A percentile compares a stretch with the other conserved stretches of the same genome.
Evolutionary conservation across 2,888 invertebrate genomes (phyloP).

Genomic region (Apamea monoglypha): DNA sequence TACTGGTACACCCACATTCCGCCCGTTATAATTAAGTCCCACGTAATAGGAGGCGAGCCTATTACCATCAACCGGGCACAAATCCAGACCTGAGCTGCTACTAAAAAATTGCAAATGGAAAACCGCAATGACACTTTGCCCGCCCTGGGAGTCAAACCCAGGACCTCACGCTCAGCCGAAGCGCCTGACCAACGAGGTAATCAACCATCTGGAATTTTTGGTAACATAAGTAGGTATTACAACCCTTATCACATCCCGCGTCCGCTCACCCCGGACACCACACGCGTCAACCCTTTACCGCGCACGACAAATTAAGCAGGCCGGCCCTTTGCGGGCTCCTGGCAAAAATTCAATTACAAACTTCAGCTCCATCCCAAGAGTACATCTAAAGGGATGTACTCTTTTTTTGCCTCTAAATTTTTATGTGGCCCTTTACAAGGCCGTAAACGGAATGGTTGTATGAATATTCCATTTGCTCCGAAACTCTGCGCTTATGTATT

Average conservation of each 20-base stretch:
- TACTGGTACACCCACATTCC: too few relatives aligned
- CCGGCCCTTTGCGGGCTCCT: slow-evolving; percentile 88
- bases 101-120: not conserved
- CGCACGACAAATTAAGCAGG: slow-evolving; percentile 88
- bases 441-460: slow-evolving; percentile 88
- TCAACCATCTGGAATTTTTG: not conserved
- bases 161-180: not conserved
- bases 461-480: slow-evolving; percentile 88
- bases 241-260: slow-evolving; percentile 34
- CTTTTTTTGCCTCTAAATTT: slow-evolving; percentile 88
- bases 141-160: not conserved
- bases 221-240: not conserved
- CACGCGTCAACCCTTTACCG: slow-evolving; percentile 82
- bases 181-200: not conserved
- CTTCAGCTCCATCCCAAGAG: slow-evolving; percentile 88
- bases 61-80: too few relatives aligned
- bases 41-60: too few relatives aligned
- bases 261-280: slow-evolving; percentile 65
- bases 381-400: slow-evolving; percentile 82
- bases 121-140: not conserved
- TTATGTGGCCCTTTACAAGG: slow-evolving; percentile 89
- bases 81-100: too few relatives aligned
- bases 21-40: too few relatives aligned
- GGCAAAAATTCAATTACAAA: slow-evolving; percentile 91
- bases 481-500: slow-evolving; percentile 81